Percentiles rank a stretch among this genome's conserved stretches.
Evolutionary conservation across 1,140 invertebrate genomes (phyloP).

Genomic region (Drosophila sucinea): DNA sequence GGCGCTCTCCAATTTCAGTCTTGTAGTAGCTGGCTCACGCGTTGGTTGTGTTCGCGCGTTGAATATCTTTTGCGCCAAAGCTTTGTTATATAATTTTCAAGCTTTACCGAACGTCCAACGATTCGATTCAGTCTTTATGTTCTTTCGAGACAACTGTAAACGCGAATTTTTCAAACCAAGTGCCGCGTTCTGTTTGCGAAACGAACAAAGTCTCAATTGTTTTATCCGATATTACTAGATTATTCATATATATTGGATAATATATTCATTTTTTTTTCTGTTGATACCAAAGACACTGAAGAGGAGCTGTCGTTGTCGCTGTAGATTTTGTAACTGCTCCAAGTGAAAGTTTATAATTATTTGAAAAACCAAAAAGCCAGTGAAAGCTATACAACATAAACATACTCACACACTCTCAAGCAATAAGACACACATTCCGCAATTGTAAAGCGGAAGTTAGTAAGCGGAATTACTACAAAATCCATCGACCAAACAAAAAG

Average conservation of each 20-base stretch:
- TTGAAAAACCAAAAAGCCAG: constrained; percentile 40
- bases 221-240: background rate
- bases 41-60: constrained; percentile 72
- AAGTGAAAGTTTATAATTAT: constrained; percentile 54
- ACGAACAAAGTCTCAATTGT: constrained; percentile 42
- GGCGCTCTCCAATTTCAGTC: constrained; percentile 50
- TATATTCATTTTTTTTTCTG: background rate
- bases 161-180: constrained; percentile 44
- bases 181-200: constrained; percentile 43
- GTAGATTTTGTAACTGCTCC: constrained; percentile 9
- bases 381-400: constrained; percentile 41
- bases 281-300: constrained; percentile 23
- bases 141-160: constrained; percentile 60
- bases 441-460: constrained; percentile 5
- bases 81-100: constrained; percentile 68
- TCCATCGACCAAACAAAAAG: background rate
- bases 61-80: constrained; percentile 37
- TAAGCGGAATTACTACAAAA: constrained; percentile 5
- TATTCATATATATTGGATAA: background rate
- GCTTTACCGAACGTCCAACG: constrained; percentile 39
- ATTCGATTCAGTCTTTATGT: constrained; percentile 36
- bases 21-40: constrained; percentile 77
- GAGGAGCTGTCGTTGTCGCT: background rate
- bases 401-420: constrained; percentile 6
- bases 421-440: background rate